These are phyloP conservation scores for Aphis gossypii DNA, from an alignment of 1,140 invertebrate species.

Conservation along the genomic window DNA sequence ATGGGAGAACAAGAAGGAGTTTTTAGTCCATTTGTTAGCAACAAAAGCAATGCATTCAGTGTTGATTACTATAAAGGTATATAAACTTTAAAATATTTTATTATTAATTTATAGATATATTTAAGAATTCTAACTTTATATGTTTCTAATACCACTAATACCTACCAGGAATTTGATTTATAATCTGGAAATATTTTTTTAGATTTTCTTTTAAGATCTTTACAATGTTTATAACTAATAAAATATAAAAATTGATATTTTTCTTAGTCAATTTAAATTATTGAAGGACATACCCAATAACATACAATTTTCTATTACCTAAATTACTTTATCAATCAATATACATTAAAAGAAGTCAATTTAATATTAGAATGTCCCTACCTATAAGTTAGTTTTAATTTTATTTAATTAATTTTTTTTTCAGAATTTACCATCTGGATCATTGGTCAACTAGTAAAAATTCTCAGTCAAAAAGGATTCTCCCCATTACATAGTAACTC, in stretches of 20 bases:
- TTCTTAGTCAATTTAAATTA: too few species aligned
- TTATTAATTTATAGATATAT: not conserved
- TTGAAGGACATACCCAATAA: too few species aligned
- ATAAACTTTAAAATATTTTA: not conserved
- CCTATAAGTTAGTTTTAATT: not conserved
- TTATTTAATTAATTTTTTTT: not conserved
- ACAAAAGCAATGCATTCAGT: slow-evolving; percentile 15
- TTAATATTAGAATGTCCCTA: not conserved
- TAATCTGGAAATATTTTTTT: too few species aligned
- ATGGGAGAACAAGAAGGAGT: slow-evolving; percentile 56
- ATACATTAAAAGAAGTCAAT: not conserved
- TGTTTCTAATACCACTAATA: too few species aligned
- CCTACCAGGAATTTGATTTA: too few species aligned
- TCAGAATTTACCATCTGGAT: slow-evolving; percentile 54
- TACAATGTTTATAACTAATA: too few species aligned
- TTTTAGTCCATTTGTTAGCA: slow-evolving; percentile 39
- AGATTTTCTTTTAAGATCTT: too few species aligned
- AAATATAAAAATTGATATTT: too few species aligned
- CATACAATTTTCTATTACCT: too few species aligned
- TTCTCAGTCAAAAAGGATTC: slow-evolving; percentile 33
- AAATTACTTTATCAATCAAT: too few species aligned
- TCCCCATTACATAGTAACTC: slow-evolving; percentile 47
- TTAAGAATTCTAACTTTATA: not conserved
- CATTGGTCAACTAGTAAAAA: slow-evolving; percentile 53
- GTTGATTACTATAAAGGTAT: slow-evolving; percentile 55